Evolutionary conservation across 2,113 vertebrate genomes (phyloP), one percentile per base, ranked within the genome.

Genomic region (Rhea pennata): DNA sequence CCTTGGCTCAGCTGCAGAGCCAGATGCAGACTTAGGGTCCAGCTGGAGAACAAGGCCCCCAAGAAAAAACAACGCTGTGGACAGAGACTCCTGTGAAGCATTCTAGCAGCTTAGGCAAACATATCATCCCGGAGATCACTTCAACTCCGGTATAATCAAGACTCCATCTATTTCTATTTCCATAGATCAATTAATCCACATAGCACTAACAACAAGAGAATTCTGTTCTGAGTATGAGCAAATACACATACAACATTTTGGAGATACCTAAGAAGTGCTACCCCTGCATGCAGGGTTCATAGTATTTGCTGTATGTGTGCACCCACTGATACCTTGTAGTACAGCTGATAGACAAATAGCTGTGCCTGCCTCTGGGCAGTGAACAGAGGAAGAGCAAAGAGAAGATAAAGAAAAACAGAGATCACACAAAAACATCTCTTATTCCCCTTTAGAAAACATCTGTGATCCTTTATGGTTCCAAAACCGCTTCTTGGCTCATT

Each of bases 271-370:
- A 46, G 14, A 46, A 46, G 44, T 46, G 46, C 46, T 48, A 19
- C 46, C 46, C 46, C 46, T 48, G 0, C 20, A 19, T n/a, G 58
- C 29, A 80, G 53, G 6, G 46, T 36, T 70, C 53, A 87, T 0
- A 1, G 36, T 1, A 0, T n/a, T 67, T 0, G 2, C n/a, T 64
- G 0, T 15, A 20, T 7, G 27, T 23, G 44, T 15, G 46, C 53
- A 72, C 6, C 33, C 46, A 27, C 14, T 22, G 62, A 54, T 6
- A 53, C 9, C 62, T 7, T 16, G 10, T 20, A 53, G n/a, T 24
- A 16, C 2, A n/a, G 83, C 72, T 80, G 72, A 54, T 0, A 53
- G 44, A 59, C 14, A 66, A 69, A 81, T 0, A 91, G 61, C 29
- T 36, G 36, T 40, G 50, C 56, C 86, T 70, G 66, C 42, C 64